These are phyloP conservation scores for Lycaena phlaeas DNA, from an alignment of 2,888 invertebrate species.

Conservation along the genomic window DNA sequence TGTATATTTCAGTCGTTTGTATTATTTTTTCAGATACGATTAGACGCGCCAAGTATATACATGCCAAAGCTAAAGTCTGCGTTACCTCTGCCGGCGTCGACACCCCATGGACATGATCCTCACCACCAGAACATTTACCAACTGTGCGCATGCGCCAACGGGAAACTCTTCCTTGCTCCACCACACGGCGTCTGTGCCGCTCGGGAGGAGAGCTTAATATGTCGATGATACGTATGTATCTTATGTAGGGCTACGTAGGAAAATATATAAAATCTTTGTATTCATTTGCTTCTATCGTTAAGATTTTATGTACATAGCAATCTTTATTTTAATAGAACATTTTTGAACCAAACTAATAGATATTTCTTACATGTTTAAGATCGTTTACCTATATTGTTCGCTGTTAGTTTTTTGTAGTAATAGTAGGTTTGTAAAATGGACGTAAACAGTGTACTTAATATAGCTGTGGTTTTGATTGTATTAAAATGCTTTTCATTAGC, in stretches of 20 bases:
- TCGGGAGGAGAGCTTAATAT: slow-evolving; percentile 64
- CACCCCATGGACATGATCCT: slow-evolving; percentile 64
- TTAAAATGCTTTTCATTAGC: no score
- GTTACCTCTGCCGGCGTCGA: slow-evolving; percentile 64
- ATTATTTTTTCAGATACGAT: slow-evolving; percentile 71
- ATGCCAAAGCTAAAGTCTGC: slow-evolving; percentile 78
- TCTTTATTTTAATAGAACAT: background rate
- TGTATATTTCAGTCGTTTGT: no score
- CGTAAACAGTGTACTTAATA: background rate
- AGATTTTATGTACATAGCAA: background rate
- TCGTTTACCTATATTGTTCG: background rate
- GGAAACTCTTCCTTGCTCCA: slow-evolving; percentile 89
- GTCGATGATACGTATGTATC: slow-evolving; percentile 49
- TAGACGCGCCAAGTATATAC: slow-evolving; percentile 77
- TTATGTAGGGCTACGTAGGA: background rate
- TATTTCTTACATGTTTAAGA: background rate
- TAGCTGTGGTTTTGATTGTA: background rate
- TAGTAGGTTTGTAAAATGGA: background rate
- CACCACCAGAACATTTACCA: slow-evolving; percentile 84
- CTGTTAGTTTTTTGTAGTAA: background rate
- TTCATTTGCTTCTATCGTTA: background rate
- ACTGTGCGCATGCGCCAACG: slow-evolving; percentile 92
- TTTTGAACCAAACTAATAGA: background rate
- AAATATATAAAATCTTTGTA: background rate
- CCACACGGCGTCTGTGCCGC: slow-evolving; percentile 85